These are phyloP conservation scores for Agapostemon virescens DNA, from an alignment of 2,888 invertebrate genomes.

Conservation along the genomic window DNA sequence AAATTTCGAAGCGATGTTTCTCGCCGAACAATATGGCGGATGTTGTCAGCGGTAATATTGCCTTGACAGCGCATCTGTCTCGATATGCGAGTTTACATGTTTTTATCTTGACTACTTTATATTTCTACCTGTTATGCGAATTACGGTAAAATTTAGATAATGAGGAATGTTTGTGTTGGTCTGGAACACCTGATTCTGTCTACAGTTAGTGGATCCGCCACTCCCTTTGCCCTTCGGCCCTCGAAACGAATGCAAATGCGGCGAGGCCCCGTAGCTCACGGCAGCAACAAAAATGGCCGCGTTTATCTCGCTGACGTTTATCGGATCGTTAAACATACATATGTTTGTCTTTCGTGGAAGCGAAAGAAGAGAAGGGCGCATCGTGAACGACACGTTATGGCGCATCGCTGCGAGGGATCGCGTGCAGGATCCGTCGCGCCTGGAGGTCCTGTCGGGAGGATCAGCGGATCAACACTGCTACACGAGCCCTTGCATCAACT, in stretches of 20 bases:
- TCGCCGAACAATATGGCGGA: neutral
- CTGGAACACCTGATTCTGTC: neutral
- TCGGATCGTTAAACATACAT: conserved; percentile 59
- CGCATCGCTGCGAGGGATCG: conserved; percentile 61
- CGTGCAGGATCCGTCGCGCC: conserved; percentile 65
- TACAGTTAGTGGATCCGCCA: neutral
- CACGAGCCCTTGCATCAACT: conserved; percentile 32
- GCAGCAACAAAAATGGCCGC: conserved; percentile 48
- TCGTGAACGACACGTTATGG: conserved; percentile 56
- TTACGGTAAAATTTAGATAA: neutral
- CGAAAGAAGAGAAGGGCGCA: conserved; percentile 52
- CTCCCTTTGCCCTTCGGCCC: neutral
- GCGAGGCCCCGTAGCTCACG: neutral
- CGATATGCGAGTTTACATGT: neutral
- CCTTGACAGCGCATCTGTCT: neutral
- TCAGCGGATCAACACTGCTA: conserved; percentile 59
- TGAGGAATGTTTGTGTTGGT: neutral
- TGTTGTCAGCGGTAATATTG: neutral
- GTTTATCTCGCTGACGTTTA: conserved; percentile 58
- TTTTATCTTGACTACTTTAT: neutral
- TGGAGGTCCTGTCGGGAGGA: conserved; percentile 67
- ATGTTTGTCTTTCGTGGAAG: conserved; percentile 64
- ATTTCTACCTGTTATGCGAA: neutral
- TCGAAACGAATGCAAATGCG: conserved; percentile 15
- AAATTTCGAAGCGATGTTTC: neutral